phyloP scores from a whole-genome alignment of 64 coral and sea anemone genomes.

The Hydrozoanthus tunicans region DNA sequence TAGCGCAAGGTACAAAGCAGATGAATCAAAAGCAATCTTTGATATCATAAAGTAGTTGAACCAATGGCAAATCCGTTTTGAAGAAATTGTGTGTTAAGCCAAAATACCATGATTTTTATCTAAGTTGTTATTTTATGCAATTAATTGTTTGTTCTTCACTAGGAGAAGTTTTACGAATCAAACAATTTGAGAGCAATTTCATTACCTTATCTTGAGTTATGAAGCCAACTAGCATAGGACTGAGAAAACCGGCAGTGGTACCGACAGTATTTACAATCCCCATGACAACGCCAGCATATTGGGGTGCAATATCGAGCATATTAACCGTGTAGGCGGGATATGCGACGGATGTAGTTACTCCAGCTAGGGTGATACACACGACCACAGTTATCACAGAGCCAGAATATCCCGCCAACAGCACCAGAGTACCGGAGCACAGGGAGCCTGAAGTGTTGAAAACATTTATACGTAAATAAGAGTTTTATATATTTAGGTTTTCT shows the following conservation, averaged over 20 bases:
- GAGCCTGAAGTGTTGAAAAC: conserved; percentile 38
- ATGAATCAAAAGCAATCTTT: too few relatives aligned
- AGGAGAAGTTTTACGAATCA: neutral
- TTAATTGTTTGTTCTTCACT: too few relatives aligned
- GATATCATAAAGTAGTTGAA: too few relatives aligned
- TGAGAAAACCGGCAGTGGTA: conserved; percentile 81
- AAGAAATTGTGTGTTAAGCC: too few relatives aligned
- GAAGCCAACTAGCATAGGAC: conserved; percentile 87
- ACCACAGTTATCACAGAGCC: conserved; percentile 67
- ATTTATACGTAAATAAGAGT: neutral
- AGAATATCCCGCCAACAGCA: conserved; percentile 78
- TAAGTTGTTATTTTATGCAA: too few relatives aligned
- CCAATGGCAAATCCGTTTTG: too few relatives aligned
- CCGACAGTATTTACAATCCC: conserved; percentile 83
- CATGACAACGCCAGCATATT: conserved; percentile 82
- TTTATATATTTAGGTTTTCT: neutral
- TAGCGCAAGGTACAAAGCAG: too few relatives aligned
- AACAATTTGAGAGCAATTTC: neutral
- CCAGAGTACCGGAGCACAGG: conserved; percentile 53
- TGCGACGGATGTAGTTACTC: conserved; percentile 75
- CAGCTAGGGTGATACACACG: conserved; percentile 78
- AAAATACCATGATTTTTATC: too few relatives aligned
- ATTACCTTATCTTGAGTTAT: conserved; percentile 78
- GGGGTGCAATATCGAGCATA: conserved; percentile 89
- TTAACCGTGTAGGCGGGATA: conserved; percentile 92